Conservation (phyloP, 1,140 invertebrate genomes). For the Drosophila willistoni region DNA sequence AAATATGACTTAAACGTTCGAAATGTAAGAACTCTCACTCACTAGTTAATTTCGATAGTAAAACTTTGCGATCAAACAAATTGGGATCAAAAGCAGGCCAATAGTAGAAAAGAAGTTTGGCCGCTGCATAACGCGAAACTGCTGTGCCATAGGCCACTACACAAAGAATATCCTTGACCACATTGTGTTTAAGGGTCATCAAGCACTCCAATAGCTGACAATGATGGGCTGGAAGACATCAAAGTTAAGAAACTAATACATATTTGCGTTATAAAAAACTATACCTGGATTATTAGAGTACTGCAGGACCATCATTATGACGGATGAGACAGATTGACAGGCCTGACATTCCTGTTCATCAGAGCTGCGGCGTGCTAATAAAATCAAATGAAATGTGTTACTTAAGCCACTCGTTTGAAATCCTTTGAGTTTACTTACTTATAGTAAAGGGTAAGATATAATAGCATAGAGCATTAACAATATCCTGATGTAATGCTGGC, state of each 20-base stretch:
- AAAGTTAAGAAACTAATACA: constrained; percentile 13
- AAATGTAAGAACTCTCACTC: constrained; percentile 61
- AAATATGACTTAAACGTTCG: not conserved
- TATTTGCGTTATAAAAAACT: not conserved
- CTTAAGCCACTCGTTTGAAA: not conserved
- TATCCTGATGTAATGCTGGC: constrained; percentile 94
- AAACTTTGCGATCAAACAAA: constrained; percentile 94
- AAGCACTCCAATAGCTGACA: constrained; percentile 97
- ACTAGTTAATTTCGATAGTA: constrained; percentile 96
- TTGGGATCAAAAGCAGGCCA: constrained; percentile 99
- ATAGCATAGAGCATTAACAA: constrained; percentile 97
- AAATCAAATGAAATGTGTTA: not conserved
- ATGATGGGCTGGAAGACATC: constrained; percentile 89
- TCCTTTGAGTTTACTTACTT: constrained; percentile 85
- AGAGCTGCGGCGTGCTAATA: constrained; percentile 86
- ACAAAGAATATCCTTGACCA: constrained; percentile 96
- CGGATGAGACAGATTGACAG: constrained; percentile 95
- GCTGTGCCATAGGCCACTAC: constrained; percentile 98
- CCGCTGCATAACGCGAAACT: constrained; percentile 94
- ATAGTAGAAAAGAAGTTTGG: constrained; percentile 98
- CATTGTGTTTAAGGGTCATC: constrained; percentile 94
- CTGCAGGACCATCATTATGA: constrained; percentile 99
- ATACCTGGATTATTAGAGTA: constrained; percentile 95
- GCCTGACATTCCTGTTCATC: constrained; percentile 92
- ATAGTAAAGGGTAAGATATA: constrained; percentile 98